Conservation (phyloP, 2,797 vertebrate species). For the Sandelia bainsii region DNA sequence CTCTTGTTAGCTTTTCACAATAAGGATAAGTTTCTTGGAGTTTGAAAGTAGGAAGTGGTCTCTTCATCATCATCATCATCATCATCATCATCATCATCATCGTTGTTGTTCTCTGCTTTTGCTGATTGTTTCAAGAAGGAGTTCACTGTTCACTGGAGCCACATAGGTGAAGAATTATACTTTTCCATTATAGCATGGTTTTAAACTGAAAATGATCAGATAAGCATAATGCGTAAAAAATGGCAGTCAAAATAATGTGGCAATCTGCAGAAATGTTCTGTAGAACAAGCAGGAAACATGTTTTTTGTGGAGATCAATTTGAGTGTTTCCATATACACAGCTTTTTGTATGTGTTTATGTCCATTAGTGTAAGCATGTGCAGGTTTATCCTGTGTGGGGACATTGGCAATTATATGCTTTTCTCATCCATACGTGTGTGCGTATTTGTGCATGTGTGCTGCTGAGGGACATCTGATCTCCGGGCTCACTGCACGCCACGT, state of each 20-base stretch:
- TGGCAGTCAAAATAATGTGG: background rate
- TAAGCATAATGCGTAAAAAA: background rate
- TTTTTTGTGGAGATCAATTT: conserved; percentile 28
- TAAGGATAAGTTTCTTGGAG: conserved; percentile 57
- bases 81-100: conserved; percentile 32
- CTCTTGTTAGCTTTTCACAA: conserved; percentile 64
- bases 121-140: conserved; percentile 21
- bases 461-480: conserved; percentile 80
- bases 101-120: conserved; percentile 23
- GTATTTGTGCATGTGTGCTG: conserved; percentile 68
- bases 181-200: conserved; percentile 1
- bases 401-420: conserved; percentile 30
- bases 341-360: conserved; percentile 60
- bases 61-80: conserved; percentile 33
- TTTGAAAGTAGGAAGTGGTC: conserved; percentile 7
- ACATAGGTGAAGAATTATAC: conserved; percentile 8
- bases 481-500: conserved; percentile 78
- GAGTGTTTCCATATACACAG: conserved; percentile 64
- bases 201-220: conserved; percentile 27
- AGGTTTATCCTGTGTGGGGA: conserved; percentile 52
- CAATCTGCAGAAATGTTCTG: conserved; percentile 17
- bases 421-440: conserved; percentile 50
- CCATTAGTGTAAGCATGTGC: conserved; percentile 65
- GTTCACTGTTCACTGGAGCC: conserved; percentile 3
- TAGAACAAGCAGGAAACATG: conserved; percentile 23